Base-by-base conservation (phyloP, 2,888 invertebrate genomes). In the Tachina lurida region DNA sequence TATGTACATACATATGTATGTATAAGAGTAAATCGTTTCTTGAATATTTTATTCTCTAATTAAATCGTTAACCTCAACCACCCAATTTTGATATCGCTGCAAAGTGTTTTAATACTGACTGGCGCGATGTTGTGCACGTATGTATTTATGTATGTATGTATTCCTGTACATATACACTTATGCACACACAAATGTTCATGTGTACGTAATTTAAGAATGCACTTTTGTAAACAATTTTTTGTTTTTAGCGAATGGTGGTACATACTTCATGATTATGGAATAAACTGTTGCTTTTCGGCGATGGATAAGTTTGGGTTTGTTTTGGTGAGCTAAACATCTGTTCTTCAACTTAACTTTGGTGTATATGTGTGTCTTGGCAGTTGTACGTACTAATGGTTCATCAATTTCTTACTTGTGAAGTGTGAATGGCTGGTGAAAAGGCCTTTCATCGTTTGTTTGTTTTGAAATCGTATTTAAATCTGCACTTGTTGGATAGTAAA, bases 251-350 rank as follows among this genome's bases (percentile, higher is more conserved):
- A 52, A 22, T 63, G 45, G 15, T 63, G 45, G 15, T 39, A 19
- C 22, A 22, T 22, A 31, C 54, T 71, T 65, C 8, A 65, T 22
- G 7, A 15, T 49, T 58, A 58, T 58, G 49, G 12, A 73, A 65
- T 58, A 71, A 80, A 80, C 73, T 73, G 73, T 73, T 80, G 79
- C 78, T 63, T 70, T 75, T 56, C 45, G 17, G 8, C 31, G 43
- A 8, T 31, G 22, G 15, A 22, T 31, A 5, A n/a, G 12, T 22
- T 78, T 78, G 12, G 49, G 43, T 54, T 65, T 56, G 43, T 47
- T 71, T 31, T 49, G 71, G 15, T 63, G 47, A 41, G 58, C 31
- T 56, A 56, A 73, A 65, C 47, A 80, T 47, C n/a, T 54, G 47
- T 71, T 49, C 43, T 62, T 49, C 12, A 13, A 10, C 31, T 4